Evolutionary conservation across 2,888 invertebrate species (phyloP).

Genomic region (Mimas tiliae): DNA sequence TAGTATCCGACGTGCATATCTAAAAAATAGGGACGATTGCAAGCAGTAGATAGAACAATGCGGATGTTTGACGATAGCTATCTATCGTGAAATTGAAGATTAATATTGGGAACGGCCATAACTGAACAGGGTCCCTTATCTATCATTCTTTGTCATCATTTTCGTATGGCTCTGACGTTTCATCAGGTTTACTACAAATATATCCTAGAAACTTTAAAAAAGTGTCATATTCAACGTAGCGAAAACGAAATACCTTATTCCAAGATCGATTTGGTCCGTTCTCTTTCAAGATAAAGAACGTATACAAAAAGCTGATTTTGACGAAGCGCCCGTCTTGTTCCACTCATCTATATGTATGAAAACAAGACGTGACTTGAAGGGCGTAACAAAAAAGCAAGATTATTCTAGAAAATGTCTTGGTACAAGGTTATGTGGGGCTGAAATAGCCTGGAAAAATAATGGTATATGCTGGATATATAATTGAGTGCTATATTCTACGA

Average conservation of each 20-base stretch:
- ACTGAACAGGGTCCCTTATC: too few relatives aligned
- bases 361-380: slow-evolving; percentile 40
- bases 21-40: too few relatives aligned
- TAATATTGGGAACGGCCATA: too few relatives aligned
- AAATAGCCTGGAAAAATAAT: slow-evolving; percentile 30
- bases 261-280: slow-evolving; percentile 11
- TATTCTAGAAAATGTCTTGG: slow-evolving; percentile 26
- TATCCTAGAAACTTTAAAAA: background rate
- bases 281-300: slow-evolving; percentile 18
- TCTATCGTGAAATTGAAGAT: too few relatives aligned
- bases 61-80: too few relatives aligned
- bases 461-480: background rate
- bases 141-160: background rate
- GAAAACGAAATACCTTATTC: slow-evolving; percentile 8
- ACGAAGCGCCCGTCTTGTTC: slow-evolving; percentile 19
- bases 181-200: background rate
- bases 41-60: too few relatives aligned
- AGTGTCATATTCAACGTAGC: background rate
- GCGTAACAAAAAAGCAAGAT: slow-evolving; percentile 26
- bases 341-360: slow-evolving; percentile 42
- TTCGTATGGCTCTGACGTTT: background rate
- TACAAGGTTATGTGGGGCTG: slow-evolving; percentile 30
- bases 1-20: too few relatives aligned
- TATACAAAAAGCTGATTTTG: slow-evolving; percentile 25
- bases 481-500: background rate